phyloP scores from a whole-genome alignment of 2,113 vertebrate genomes.

The Proteles cristata region DNA sequence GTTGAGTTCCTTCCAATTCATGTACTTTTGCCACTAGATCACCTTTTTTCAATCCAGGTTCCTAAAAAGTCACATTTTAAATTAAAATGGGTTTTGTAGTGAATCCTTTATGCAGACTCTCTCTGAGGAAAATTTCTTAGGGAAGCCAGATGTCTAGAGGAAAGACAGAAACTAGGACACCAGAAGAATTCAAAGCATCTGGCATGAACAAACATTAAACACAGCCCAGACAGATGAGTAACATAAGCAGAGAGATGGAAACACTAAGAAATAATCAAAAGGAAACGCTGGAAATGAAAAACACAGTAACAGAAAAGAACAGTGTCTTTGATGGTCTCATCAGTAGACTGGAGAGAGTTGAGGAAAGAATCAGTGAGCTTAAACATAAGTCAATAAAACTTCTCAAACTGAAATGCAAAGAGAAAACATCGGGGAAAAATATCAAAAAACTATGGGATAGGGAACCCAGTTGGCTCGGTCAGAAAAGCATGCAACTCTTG shows the following conservation, averaged over 20 bases:
- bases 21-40: not conserved
- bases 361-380: not conserved
- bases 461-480: not conserved
- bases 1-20: not conserved
- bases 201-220: not conserved
- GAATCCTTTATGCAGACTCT: not conserved
- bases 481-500: not conserved
- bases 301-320: not conserved
- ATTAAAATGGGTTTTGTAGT: not conserved
- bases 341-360: not conserved
- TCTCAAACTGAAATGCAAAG: not conserved
- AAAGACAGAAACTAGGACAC: not conserved
- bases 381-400: not conserved
- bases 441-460: not conserved
- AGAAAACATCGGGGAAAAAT: not conserved
- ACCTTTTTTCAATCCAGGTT: not conserved
- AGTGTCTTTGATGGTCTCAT: not conserved
- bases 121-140: not conserved
- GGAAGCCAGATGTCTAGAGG: not conserved
- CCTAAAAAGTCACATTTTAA: constrained; percentile 18
- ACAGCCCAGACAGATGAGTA: not conserved
- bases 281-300: not conserved
- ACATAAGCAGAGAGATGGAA: not conserved
- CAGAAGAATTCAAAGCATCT: not conserved
- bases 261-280: not conserved